Percentiles rank a stretch among this genome's conserved stretches.
Conservation (phyloP, 1,140 invertebrate species). For the Drosophila rufa region DNA sequence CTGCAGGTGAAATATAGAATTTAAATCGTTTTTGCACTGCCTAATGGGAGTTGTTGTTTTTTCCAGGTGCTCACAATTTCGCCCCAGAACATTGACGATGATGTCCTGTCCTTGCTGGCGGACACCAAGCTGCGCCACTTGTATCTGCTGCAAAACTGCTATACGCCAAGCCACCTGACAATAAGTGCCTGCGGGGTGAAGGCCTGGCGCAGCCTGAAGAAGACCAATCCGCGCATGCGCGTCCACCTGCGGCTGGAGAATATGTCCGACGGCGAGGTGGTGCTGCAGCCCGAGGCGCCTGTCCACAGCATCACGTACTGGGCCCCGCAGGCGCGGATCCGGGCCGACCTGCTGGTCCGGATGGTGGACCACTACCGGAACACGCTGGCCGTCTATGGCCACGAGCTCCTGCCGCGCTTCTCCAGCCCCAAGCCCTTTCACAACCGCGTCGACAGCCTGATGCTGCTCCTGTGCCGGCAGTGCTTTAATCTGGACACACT, state of each 20-base stretch:
- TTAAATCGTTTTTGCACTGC: accelerated
- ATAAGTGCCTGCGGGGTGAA: slow-evolving; percentile 84
- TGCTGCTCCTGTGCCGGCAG: slow-evolving; percentile 88
- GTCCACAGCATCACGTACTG: slow-evolving; percentile 89
- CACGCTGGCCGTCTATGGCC: slow-evolving; percentile 87
- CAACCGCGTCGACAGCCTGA: slow-evolving; percentile 88
- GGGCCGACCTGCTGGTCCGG: slow-evolving; percentile 85
- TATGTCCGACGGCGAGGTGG: slow-evolving; percentile 85
- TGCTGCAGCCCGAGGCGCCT: slow-evolving; percentile 87
- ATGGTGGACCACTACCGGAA: slow-evolving; percentile 87
- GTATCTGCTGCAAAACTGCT: slow-evolving; percentile 92
- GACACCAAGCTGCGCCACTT: slow-evolving; percentile 89
- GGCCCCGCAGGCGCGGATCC: slow-evolving; percentile 87
- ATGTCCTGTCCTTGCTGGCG: slow-evolving; percentile 90
- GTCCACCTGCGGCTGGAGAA: slow-evolving; percentile 88
- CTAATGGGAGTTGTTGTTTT: neutral
- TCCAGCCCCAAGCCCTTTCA: slow-evolving; percentile 88
- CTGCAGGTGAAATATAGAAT: slow-evolving; percentile 86
- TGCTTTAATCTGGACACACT: slow-evolving; percentile 89
- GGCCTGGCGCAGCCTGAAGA: slow-evolving; percentile 86
- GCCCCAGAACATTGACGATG: slow-evolving; percentile 93
- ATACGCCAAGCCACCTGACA: slow-evolving; percentile 87
- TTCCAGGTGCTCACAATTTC: slow-evolving; percentile 89
- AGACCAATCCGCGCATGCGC: slow-evolving; percentile 86
- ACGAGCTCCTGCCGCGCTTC: slow-evolving; percentile 88